Base-by-base conservation (phyloP, 64 coral and sea anemone genomes). In the Montipora cactus region DNA sequence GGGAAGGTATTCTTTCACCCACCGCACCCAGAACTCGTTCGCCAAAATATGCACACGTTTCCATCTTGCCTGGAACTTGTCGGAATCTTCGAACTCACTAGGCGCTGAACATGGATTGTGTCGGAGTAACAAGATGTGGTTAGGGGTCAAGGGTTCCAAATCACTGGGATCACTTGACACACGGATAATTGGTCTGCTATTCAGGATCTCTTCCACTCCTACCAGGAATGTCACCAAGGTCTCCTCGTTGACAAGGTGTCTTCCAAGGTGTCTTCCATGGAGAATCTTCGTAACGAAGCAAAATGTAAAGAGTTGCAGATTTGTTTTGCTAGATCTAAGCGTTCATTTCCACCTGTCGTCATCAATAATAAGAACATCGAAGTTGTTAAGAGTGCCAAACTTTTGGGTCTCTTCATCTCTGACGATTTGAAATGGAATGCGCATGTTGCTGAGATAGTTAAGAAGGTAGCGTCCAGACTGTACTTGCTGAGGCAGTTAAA, bases 1-100 rank as follows among this genome's bases (percentile, higher is more conserved):
- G 64, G 82, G 82, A 25, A 93, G 82, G 77, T 93, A 87, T 79
- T 93, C 91, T 50, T 77, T 75, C 78, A 82, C 84, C 82, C 81
- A 87, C 62, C 91, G 59, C 55, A 15, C 18, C 84, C 92, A 94
- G 83, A 89, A 88, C 49, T 88, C 62, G 75, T 93, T 81, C 45
- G 85, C 75, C 76, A 94, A 78, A 75, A 79, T 48, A 67, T 89
- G 75, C 55, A 74, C 91, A 19, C 84, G 67, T 78, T 93, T 87
- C 92, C 87, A 89, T 79, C 87, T 81, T 76, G 79, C 77, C 78
- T 89, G 88, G 61, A 72, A 84, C 47, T 74, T 45, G 25, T 90
- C 53, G 37, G 67, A 50, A 72, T 23, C 85, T 82, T 74, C 46
- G 59, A 87, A 48, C 18, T 87, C 25, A 37, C 64, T 50, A 74